phyloP scores from a whole-genome alignment of 2,888 invertebrate species.

The Zaprionus lineosus region DNA sequence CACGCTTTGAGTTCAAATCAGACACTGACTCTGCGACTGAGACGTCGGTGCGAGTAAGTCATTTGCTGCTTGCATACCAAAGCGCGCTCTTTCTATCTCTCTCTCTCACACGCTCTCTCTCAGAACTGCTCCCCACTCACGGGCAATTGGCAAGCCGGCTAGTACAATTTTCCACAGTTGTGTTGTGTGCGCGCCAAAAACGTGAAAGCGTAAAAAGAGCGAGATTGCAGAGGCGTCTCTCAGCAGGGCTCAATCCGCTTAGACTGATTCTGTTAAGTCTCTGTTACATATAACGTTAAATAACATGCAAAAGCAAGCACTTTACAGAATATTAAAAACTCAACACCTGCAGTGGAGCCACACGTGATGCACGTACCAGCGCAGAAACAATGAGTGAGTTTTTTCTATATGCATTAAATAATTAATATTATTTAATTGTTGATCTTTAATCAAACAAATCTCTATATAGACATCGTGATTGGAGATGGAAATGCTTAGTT shows the following conservation, averaged over 20 bases:
- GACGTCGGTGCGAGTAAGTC: constrained; percentile 26
- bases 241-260: neutral
- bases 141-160: constrained; percentile 55
- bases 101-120: neutral
- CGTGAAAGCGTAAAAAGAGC: constrained; percentile 34
- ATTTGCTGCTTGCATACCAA: constrained; percentile 16
- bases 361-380: too few species aligned
- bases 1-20: constrained; percentile 59
- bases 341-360: too few species aligned
- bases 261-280: neutral
- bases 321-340: too few species aligned
- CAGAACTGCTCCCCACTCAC: too few species aligned
- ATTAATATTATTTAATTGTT: too few species aligned
- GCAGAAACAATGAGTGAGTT: too few species aligned
- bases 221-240: constrained; percentile 28
- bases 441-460: too few species aligned
- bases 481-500: too few species aligned
- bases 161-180: constrained; percentile 31
- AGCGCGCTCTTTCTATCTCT: constrained; percentile 17
- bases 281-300: too few species aligned
- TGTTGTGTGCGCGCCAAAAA: constrained; percentile 68
- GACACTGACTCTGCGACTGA: constrained; percentile 37
- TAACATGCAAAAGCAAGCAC: too few species aligned
- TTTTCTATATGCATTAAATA: too few species aligned
- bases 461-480: too few species aligned